Evolutionary conservation across 2,113 vertebrate species (phyloP), one percentile per base, ranked within the genome.

Genomic region (Oryzias melastigma): DNA sequence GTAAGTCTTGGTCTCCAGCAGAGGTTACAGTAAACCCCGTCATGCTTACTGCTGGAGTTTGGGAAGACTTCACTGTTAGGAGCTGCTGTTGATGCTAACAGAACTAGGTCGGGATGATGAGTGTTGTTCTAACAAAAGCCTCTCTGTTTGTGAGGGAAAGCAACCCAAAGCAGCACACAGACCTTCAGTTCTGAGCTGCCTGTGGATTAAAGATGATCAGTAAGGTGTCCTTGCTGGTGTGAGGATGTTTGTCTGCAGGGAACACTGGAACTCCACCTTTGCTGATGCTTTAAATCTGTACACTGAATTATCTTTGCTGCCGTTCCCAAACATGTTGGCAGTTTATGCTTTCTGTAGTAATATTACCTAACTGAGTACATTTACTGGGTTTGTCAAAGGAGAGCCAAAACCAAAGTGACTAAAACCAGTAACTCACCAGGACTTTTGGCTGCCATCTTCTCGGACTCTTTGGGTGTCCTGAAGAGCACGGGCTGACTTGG

Each of bases 401-500:
- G 7, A 14, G 3, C 24, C 14, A 44, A 44, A 24, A n/a, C 12
- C 10, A 18, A 35, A 29, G 4, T 5, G 1, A 2, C 16, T 5
- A 2, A 46, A 45, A 58, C 7, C 12, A 16, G 35, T 16, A 27
- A 19, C 88, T 90, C 90, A 94, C 95, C 94, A 89, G 96, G 95
- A 75, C 94, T 96, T 90, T 97, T 97, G 57, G 95, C 95, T 41
- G 93, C 92, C 90, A 95, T 84, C 87, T 97, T 98, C 85, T 98
- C 96, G 0, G 96, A 95, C 88, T 98, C 96, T 1, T 94, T 93
- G 13, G 94, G 94, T 1, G 94, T 98, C 78, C 94, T 94, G 91
- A 98, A 98, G 71, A 94, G 89, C 80, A 98, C 91, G 0, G 95
- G 94, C 83, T 97, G 95, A 24, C 96, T 98, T 27, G 93, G 93